Evolutionary conservation across 2,888 invertebrate genomes (phyloP).

Genomic region (Furcula furcula): DNA sequence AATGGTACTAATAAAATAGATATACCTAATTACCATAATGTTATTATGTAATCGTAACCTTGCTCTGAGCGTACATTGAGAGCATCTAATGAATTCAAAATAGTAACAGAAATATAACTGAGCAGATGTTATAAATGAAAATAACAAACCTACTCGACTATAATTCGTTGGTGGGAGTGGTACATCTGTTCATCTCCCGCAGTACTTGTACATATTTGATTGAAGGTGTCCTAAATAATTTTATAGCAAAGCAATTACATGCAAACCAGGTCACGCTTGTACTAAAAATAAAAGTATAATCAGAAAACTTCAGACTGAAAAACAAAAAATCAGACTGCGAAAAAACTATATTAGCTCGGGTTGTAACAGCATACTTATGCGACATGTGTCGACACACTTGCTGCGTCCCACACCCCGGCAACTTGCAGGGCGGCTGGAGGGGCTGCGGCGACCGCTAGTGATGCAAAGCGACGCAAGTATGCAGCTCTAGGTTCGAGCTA

Average conservation of each 20-base stretch:
- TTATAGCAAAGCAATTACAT: slow-evolving; percentile 51
- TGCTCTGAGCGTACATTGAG: neutral
- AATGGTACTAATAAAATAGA: slow-evolving; percentile 10
- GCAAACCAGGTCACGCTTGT: slow-evolving; percentile 48
- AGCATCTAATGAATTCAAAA: slow-evolving; percentile 10
- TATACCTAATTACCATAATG: slow-evolving; percentile 13
- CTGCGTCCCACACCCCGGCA: too few species aligned
- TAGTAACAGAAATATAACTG: neutral
- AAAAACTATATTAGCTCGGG: too few species aligned
- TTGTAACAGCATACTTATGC: too few species aligned
- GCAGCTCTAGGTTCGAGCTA: too few species aligned
- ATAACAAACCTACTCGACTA: slow-evolving; percentile 1
- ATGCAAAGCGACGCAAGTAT: too few species aligned
- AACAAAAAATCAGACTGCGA: too few species aligned
- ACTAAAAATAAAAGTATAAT: slow-evolving; percentile 59
- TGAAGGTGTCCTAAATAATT: slow-evolving; percentile 40
- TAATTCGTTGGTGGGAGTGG: slow-evolving; percentile 12
- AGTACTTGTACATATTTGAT: slow-evolving; percentile 38
- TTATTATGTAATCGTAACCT: slow-evolving; percentile 5
- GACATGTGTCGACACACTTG: too few species aligned
- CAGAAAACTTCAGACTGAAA: too few species aligned
- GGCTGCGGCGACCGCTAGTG: too few species aligned
- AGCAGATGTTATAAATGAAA: slow-evolving; percentile 1
- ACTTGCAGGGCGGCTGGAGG: too few species aligned
- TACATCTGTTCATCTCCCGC: slow-evolving; percentile 52